phyloP scores from a whole-genome alignment of 2,113 vertebrate species.

The Xenopus laevis region DNA sequence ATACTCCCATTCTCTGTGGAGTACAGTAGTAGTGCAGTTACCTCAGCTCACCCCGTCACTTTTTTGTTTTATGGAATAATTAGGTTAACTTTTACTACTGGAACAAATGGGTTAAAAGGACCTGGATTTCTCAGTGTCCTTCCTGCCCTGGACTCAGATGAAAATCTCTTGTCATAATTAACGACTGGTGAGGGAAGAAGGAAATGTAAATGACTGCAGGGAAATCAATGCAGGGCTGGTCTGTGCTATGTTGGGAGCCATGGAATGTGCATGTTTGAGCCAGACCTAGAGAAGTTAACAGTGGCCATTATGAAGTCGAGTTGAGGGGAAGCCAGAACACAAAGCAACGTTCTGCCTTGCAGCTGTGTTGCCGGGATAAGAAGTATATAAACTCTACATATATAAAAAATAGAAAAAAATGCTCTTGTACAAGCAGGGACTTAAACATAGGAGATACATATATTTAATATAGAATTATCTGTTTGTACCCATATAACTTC shows the following conservation, averaged over 20 bases:
- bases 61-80: no score
- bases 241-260: neutral
- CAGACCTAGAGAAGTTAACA: neutral
- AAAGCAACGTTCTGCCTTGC: constrained; percentile 6
- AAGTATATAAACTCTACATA: constrained; percentile 8
- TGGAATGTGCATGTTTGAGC: constrained; percentile 5
- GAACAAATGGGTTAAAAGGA: neutral
- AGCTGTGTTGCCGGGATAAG: constrained; percentile 6
- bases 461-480: no score
- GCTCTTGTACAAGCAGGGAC: no score
- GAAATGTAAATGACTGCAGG: constrained; percentile 3
- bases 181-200: neutral
- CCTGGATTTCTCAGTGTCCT: neutral
- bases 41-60: constrained; percentile 3
- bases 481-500: no score
- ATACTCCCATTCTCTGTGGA: constrained; percentile 14
- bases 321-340: neutral
- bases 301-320: neutral
- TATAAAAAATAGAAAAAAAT: neutral
- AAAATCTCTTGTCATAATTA: neutral
- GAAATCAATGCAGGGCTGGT: neutral
- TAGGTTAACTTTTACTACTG: neutral
- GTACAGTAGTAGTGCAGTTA: constrained; percentile 3
- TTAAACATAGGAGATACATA: no score
- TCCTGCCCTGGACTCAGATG: neutral